Evolutionary conservation across 2,888 invertebrate genomes (phyloP).

Genomic region (Microctonus aethiopoides): DNA sequence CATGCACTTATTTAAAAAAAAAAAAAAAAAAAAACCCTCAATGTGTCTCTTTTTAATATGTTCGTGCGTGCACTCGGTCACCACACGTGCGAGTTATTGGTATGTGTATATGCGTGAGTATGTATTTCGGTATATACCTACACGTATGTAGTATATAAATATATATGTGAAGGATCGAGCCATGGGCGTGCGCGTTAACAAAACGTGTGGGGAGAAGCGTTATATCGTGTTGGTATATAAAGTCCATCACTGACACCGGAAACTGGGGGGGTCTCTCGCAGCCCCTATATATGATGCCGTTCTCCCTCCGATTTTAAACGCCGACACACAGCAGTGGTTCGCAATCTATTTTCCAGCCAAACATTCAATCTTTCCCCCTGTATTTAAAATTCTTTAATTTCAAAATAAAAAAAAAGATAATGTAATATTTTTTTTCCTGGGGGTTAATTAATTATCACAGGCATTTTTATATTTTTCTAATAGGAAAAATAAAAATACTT

Average conservation of each 20-base stretch:
- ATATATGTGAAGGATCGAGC: constrained; percentile 30
- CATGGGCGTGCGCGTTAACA: constrained; percentile 5
- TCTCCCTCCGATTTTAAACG: constrained; percentile 17
- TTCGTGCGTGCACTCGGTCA: constrained; percentile 21
- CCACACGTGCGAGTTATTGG: constrained; percentile 34
- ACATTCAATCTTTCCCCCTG: too few species aligned
- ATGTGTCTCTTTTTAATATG: constrained; percentile 19
- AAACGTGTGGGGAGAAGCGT: constrained; percentile 40
- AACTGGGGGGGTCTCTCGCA: constrained; percentile 51
- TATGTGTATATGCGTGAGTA: too few species aligned
- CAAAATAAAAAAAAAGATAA: too few species aligned
- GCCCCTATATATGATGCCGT: constrained; percentile 41
- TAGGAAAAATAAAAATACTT: too few species aligned
- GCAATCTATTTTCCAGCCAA: constrained; percentile 11
- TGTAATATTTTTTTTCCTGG: too few species aligned
- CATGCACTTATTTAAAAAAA: not conserved
- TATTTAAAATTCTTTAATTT: too few species aligned
- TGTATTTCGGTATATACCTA: too few species aligned
- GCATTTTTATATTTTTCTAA: too few species aligned
- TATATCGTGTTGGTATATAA: constrained; percentile 35
- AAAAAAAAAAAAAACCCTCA: not conserved
- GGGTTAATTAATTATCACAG: too few species aligned
- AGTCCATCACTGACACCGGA: constrained; percentile 56
- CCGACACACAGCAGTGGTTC: constrained; percentile 31
- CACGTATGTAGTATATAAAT: constrained; percentile 9